Evolutionary conservation across 2,113 vertebrate genomes (phyloP).

Genomic region (Cyprinodon tularosa): DNA sequence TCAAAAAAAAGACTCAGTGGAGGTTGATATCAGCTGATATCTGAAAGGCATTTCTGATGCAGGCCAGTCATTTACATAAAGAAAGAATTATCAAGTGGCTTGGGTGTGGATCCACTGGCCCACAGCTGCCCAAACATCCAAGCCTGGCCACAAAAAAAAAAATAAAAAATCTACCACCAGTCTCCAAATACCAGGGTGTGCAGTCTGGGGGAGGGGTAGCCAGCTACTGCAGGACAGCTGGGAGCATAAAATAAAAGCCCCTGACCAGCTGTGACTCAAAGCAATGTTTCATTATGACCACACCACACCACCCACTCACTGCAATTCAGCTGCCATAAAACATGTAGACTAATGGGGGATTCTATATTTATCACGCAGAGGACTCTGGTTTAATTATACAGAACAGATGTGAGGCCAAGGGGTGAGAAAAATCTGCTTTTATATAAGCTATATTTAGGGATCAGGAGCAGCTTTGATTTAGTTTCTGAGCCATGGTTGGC

Average conservation of each 20-base stretch:
- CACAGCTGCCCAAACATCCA: neutral
- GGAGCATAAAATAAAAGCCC: slow-evolving; percentile 79
- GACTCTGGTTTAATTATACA: slow-evolving; percentile 35
- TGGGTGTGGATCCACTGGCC: slow-evolving; percentile 38
- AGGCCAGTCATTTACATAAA: slow-evolving; percentile 46
- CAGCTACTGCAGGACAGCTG: slow-evolving; percentile 75
- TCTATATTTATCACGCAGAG: slow-evolving; percentile 38
- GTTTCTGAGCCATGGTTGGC: neutral
- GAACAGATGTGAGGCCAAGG: slow-evolving; percentile 10
- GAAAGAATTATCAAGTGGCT: neutral
- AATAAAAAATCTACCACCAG: slow-evolving; percentile 41
- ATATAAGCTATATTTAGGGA: neutral
- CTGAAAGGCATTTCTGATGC: slow-evolving; percentile 20
- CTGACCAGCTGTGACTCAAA: slow-evolving; percentile 70
- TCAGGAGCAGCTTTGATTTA: neutral
- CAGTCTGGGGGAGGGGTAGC: slow-evolving; percentile 1
- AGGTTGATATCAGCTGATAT: slow-evolving; percentile 20
- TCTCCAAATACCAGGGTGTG: slow-evolving; percentile 48
- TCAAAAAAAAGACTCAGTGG: neutral
- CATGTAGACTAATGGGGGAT: slow-evolving; percentile 59
- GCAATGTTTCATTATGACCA: slow-evolving; percentile 46
- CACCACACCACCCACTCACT: slow-evolving; percentile 45
- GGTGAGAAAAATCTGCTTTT: slow-evolving; percentile 20
- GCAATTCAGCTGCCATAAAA: slow-evolving; percentile 45
- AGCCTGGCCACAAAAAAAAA: slow-evolving; percentile 5